Conservation (phyloP, 2,113 vertebrate species). For the Sisor rabdophorus region DNA sequence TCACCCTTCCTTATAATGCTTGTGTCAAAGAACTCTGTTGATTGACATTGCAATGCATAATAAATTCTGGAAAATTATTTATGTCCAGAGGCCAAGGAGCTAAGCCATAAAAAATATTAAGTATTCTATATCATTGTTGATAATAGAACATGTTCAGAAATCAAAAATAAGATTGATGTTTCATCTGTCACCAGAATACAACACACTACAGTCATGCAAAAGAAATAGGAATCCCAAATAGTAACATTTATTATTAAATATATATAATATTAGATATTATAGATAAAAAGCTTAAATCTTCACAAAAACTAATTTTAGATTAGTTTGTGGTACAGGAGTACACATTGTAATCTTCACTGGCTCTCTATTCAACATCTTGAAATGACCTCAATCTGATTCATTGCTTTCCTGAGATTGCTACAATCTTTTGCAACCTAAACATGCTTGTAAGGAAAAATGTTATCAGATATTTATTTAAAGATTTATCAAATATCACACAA, state of each 20-base stretch:
- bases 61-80: conserved; percentile 46
- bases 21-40: conserved; percentile 46
- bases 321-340: no score
- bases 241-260: background rate
- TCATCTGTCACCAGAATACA: conserved; percentile 4
- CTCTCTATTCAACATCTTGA: no score
- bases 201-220: background rate
- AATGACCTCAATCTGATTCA: background rate
- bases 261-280: no score
- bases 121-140: conserved; percentile 41
- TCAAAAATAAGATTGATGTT: conserved; percentile 38
- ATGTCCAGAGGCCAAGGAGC: conserved; percentile 50
- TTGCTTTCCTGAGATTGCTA: background rate
- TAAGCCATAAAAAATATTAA: conserved; percentile 47
- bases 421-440: background rate
- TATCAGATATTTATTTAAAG: background rate
- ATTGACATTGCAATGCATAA: conserved; percentile 56
- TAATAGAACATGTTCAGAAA: background rate
- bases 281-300: no score
- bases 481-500: background rate
- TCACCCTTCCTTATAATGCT: conserved; percentile 36
- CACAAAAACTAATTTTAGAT: no score
- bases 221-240: background rate
- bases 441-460: background rate
- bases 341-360: no score